These are phyloP conservation scores for Callospermophilus lateralis DNA, from an alignment of 2,113 vertebrate genomes.

Conservation along the genomic window DNA sequence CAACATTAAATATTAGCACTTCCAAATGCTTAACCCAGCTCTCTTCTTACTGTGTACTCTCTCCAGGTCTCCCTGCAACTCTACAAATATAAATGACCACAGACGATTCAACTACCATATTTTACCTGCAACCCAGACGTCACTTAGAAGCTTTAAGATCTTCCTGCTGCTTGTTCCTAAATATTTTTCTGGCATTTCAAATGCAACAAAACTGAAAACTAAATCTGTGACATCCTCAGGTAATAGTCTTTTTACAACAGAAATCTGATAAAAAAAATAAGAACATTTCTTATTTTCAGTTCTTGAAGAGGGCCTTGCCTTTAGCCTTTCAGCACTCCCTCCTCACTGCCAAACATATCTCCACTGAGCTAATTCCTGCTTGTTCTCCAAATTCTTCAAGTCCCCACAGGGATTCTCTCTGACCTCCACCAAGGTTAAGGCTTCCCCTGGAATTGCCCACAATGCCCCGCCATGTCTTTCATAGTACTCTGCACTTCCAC, in stretches of 20 bases:
- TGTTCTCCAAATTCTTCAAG: background rate
- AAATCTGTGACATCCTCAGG: background rate
- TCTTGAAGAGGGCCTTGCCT: background rate
- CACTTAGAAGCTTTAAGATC: background rate
- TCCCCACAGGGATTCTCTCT: no score
- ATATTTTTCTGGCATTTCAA: background rate
- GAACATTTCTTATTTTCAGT: background rate
- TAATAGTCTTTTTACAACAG: background rate
- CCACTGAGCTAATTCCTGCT: background rate
- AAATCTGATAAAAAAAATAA: background rate
- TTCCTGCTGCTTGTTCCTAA: background rate
- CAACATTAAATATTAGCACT: background rate
- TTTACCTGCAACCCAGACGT: background rate
- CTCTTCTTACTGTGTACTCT: background rate
- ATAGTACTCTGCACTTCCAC: background rate
- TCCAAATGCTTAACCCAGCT: background rate
- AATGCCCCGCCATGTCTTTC: background rate
- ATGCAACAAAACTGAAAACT: background rate
- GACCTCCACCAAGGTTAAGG: no score
- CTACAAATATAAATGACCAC: background rate
- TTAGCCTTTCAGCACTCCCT: background rate
- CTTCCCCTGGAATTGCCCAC: no score
- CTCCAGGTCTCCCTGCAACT: background rate
- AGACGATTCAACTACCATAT: background rate
- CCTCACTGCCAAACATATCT: background rate